These are phyloP conservation scores for Galerucella calmariensis DNA, from an alignment of 2,888 invertebrate species.

Conservation along the genomic window DNA sequence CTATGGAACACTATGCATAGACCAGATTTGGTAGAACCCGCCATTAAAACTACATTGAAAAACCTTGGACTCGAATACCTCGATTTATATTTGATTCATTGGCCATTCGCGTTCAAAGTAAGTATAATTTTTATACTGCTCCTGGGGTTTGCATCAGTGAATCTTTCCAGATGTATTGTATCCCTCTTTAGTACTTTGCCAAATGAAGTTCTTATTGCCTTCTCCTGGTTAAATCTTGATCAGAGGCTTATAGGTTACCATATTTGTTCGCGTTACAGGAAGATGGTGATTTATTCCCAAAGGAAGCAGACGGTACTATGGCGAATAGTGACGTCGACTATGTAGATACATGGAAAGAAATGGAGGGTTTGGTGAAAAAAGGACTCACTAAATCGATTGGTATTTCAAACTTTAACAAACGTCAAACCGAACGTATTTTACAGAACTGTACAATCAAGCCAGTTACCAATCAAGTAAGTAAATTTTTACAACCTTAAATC, in stretches of 20 bases:
- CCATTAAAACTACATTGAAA: constrained; percentile 63
- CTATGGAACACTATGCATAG: constrained; percentile 92
- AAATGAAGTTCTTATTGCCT: no score
- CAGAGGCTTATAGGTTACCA: neutral
- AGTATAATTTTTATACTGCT: neutral
- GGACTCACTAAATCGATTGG: constrained; percentile 77
- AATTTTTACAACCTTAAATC: no score
- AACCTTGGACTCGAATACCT: constrained; percentile 69
- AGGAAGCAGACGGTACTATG: constrained; percentile 50
- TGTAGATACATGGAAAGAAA: constrained; percentile 75
- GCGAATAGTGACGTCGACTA: constrained; percentile 73
- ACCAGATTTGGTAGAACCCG: constrained; percentile 67
- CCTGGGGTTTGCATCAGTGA: neutral
- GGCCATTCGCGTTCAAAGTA: constrained; percentile 62
- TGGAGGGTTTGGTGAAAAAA: constrained; percentile 74
- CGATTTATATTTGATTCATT: constrained; percentile 70
- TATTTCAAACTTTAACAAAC: constrained; percentile 80
- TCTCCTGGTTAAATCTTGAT: no score
- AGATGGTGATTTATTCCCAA: constrained; percentile 53
- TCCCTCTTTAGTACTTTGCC: no score
- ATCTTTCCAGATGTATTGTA: no score
- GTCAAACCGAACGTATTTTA: constrained; percentile 74
- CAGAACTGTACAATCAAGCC: constrained; percentile 70
- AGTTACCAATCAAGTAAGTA: constrained; percentile 71
- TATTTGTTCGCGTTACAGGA: constrained; percentile 56